These are phyloP conservation scores for Agapornis roseicollis DNA, from an alignment of 2,113 vertebrate species.

Conservation along the genomic window DNA sequence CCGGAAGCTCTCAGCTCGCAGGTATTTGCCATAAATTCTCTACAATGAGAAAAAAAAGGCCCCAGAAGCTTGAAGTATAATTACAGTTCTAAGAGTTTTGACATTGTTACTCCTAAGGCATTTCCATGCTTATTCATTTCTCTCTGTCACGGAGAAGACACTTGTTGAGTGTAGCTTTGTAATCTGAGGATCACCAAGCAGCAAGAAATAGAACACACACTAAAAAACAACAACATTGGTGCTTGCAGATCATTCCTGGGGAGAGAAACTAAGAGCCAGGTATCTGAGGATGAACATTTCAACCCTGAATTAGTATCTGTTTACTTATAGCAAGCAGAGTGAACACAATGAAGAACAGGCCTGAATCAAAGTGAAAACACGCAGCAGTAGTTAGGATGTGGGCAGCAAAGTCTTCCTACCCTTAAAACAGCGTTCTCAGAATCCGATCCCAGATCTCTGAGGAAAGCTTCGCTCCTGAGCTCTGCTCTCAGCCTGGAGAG, in stretches of 20 bases:
- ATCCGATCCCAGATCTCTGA: constrained; percentile 81
- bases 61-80: background rate
- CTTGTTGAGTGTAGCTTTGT: background rate
- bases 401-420: constrained; percentile 68
- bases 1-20: constrained; percentile 93
- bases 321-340: background rate
- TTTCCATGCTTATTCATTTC: background rate
- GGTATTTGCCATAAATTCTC: constrained; percentile 93
- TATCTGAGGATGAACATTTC: background rate
- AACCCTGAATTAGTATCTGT: background rate
- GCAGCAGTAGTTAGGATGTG: background rate
- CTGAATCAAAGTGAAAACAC: background rate
- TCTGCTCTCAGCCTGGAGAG: constrained; percentile 83
- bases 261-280: background rate
- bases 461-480: constrained; percentile 80
- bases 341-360: background rate
- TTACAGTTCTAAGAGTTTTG: background rate
- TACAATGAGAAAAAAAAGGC: constrained; percentile 47
- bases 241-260: background rate
- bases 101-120: background rate
- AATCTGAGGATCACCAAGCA: background rate
- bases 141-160: background rate
- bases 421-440: constrained; percentile 83
- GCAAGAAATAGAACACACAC: background rate
- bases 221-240: background rate